phyloP scores from a whole-genome alignment of 2,888 invertebrate species.

The Napeogenes sylphis region DNA sequence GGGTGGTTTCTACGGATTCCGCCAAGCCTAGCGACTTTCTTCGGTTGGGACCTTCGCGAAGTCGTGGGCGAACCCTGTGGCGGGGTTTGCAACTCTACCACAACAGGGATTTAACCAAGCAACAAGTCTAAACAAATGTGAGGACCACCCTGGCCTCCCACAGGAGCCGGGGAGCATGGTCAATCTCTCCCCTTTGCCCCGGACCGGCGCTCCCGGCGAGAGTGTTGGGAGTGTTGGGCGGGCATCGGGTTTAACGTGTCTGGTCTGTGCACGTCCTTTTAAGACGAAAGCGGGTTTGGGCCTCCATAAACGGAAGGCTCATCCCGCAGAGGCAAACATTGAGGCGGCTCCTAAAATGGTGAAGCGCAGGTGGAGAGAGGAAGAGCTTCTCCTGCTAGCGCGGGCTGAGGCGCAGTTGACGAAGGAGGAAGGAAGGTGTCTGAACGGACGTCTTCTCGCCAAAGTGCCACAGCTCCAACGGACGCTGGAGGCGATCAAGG shows the following conservation, averaged over 20 bases:
- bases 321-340: conserved; percentile 26
- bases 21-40: conserved; percentile 19
- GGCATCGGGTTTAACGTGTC: conserved; percentile 17
- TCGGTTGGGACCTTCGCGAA: conserved; percentile 24
- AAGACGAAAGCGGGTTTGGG: conserved; percentile 25
- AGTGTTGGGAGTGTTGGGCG: conserved; percentile 2
- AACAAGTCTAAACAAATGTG: not conserved
- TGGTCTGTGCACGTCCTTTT: conserved; percentile 22
- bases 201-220: conserved; percentile 10
- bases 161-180: conserved; percentile 28
- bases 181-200: conserved; percentile 10
- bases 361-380: conserved; percentile 30
- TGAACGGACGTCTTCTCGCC: conserved; percentile 17
- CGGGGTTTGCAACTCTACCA: conserved; percentile 22
- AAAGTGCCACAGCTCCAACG: conserved; percentile 22
- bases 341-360: conserved; percentile 25
- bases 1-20: conserved; percentile 7
- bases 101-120: conserved; percentile 5
- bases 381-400: conserved; percentile 27
- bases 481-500: conserved; percentile 27
- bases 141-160: conserved; percentile 25
- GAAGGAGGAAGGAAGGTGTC: conserved; percentile 13
- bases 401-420: conserved; percentile 27
- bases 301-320: conserved; percentile 23
- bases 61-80: conserved; percentile 19